Evolutionary conservation across 1,140 invertebrate species (phyloP).

Genomic region (Brachionus manjavacas): DNA sequence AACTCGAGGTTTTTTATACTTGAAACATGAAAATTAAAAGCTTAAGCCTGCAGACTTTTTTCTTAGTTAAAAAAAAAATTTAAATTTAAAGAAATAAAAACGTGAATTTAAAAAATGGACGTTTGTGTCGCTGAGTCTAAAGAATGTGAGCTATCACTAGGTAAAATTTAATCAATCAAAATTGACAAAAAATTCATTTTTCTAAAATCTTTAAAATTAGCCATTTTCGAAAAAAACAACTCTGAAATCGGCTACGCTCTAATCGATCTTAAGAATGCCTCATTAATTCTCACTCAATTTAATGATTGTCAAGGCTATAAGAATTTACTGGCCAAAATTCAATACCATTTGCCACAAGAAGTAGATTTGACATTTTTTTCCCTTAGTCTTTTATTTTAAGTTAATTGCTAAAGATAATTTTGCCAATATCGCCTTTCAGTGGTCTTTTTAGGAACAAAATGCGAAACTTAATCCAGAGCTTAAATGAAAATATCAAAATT

Average conservation of each 20-base stretch:
- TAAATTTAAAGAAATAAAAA: neutral
- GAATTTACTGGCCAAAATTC: neutral
- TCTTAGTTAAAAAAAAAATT: neutral
- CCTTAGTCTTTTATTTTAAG: no score
- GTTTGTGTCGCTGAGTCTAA: neutral
- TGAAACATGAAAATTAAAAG: no score
- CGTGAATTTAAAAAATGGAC: neutral
- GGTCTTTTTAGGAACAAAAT: neutral
- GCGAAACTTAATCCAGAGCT: neutral
- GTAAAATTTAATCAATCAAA: neutral
- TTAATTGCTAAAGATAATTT: neutral
- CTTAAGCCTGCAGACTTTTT: neutral
- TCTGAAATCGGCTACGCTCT: neutral
- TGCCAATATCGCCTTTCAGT: neutral
- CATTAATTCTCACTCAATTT: conserved; percentile 16
- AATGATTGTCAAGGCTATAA: neutral
- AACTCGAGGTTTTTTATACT: no score
- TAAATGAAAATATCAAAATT: neutral
- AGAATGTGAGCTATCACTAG: neutral
- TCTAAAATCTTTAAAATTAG: neutral
- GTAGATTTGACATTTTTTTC: neutral
- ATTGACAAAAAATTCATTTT: neutral
- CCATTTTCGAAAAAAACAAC: neutral
- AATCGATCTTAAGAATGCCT: neutral
- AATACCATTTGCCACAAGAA: neutral